Evolutionary conservation across 2,888 invertebrate genomes (phyloP).

Genomic region (Ophraella communa): DNA sequence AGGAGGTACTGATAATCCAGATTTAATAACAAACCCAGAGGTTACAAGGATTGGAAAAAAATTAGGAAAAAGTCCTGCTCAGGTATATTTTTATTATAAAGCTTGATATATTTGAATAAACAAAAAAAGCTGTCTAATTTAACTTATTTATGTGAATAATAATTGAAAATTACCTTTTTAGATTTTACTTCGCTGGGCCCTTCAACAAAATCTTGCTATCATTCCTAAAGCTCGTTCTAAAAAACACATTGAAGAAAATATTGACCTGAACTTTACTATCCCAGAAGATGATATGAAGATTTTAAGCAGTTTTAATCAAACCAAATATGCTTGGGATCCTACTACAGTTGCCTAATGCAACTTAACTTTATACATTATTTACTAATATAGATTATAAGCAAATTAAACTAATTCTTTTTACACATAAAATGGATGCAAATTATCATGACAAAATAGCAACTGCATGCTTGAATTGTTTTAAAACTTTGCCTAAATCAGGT

Average conservation of each 20-base stretch:
- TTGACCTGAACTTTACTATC: conserved; percentile 66
- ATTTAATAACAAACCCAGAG: conserved; percentile 65
- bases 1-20: conserved; percentile 65
- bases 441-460: conserved; percentile 61
- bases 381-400: conserved; percentile 21
- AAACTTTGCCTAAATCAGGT: conserved; percentile 75
- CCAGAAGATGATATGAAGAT: conserved; percentile 62
- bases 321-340: conserved; percentile 69
- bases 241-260: conserved; percentile 67
- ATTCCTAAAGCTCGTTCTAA: conserved; percentile 70
- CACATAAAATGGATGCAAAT: conserved; percentile 27
- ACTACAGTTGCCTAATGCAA: conserved; percentile 58
- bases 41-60: conserved; percentile 67
- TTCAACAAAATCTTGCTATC: conserved; percentile 74
- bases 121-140: neutral
- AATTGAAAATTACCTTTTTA: conserved; percentile 62
- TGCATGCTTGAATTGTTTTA: conserved; percentile 68
- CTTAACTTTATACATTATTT: neutral
- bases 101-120: too few species aligned
- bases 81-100: conserved; percentile 54
- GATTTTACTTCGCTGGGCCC: conserved; percentile 76
- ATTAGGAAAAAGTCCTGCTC: conserved; percentile 66
- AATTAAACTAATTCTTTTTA: conserved; percentile 13
- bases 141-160: too few species aligned
- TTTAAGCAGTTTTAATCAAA: conserved; percentile 48